Evolutionary conservation across 2,888 invertebrate species (phyloP), one percentile per base, ranked within the genome.

Genomic region (Lapara coniferarum): DNA sequence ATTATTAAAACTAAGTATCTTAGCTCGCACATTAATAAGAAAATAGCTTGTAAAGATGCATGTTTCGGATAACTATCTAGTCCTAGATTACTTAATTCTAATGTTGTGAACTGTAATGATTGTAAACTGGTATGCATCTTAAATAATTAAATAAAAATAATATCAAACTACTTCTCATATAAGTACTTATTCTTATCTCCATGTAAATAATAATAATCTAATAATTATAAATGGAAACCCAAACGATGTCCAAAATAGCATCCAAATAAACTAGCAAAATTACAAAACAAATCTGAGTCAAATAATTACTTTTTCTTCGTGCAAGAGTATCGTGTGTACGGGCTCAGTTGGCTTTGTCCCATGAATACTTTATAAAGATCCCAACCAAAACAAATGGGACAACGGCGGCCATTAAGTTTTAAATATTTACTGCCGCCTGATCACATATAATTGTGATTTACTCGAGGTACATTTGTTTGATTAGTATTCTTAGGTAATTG

Each of bases 291-390:
- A 74, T 72, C 73, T 69, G 67, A 69, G 71, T 67, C 75, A 77
- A 80, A 81, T 80, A 82, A 82, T 81, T 81, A 79, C 75, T 74
- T 80, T 78, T 78, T 77, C 78, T 78, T 77, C 78, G 78, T 78
- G 71, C 70, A 71, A 72, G 69, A 69, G 71, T 72, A 78, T 74
- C 73, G 73, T 74, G 71, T 77, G 78, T 77, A 78, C 73, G 77
- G 75, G 70, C 74, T 76, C 78, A 82, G 85, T 83, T 83, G 82
- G 80, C 77, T 84, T 84, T 75, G 79, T 76, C 79, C 71, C 79
- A 81, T 87, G 82, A 86, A 88, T 87, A 78, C 79, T 83, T 85
- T 80, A 88, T 82, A 76, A 66, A 71, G 75, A 78, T 68, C 77
- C 78, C 74, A 66, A 73, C 72, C 77, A 79, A 82, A 80, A 80